Evolutionary conservation across 2,888 invertebrate genomes (phyloP).

Genomic region (Hirtodrosophila histrioides): DNA sequence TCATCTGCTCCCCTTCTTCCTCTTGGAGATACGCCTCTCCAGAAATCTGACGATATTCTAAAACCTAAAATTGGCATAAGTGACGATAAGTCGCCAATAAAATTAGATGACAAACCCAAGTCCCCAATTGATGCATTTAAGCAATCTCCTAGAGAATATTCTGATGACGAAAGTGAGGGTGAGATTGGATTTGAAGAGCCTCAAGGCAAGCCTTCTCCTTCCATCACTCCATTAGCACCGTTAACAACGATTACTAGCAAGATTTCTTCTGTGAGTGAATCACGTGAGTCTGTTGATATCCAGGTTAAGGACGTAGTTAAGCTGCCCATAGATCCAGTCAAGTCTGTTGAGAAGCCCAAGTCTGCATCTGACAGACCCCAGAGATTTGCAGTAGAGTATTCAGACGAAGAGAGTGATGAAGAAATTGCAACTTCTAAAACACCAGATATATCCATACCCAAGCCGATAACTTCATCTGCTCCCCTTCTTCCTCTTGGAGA

Average conservation of each 20-base stretch:
- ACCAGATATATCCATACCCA: not conserved
- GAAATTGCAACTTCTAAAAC: not conserved
- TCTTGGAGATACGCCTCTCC: not conserved
- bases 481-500: not conserved
- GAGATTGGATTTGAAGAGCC: constrained; percentile 6
- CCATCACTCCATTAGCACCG: not conserved
- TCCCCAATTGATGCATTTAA: not conserved
- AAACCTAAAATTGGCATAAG: not conserved
- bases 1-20: not conserved
- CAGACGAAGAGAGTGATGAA: constrained; percentile 18
- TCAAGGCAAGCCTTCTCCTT: not conserved
- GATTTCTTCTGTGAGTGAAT: constrained; percentile 3
- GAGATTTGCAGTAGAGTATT: constrained; percentile 9
- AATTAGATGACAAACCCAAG: constrained; percentile 9
- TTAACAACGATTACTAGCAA: not conserved
- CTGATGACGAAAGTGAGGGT: constrained; percentile 17
- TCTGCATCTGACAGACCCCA: not conserved
- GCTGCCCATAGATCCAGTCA: not conserved
- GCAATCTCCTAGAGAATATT: constrained; percentile 1
- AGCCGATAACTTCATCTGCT: not conserved
- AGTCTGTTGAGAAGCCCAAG: constrained; percentile 2
- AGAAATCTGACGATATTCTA: constrained; percentile 1
- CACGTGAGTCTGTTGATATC: not conserved
- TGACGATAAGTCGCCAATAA: not conserved
- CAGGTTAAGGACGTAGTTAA: not conserved